Evolutionary conservation across 2,113 vertebrate species (phyloP), one percentile per base, ranked within the genome.

Genomic region (Ellobius talpinus): DNA sequence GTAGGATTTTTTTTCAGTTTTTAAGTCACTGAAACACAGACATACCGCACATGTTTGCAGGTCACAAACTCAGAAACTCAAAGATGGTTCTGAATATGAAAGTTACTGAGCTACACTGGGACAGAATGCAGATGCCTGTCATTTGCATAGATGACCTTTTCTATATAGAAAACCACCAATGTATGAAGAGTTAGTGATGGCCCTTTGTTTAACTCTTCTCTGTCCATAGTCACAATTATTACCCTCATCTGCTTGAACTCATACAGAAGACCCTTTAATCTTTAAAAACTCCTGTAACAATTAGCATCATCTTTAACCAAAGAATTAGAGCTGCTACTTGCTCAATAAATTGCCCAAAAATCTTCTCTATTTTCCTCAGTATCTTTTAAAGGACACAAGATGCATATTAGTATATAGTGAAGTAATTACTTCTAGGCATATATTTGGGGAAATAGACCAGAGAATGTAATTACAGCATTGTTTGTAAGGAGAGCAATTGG

Each of bases 51-150:
- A 96, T 31, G 26, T 50, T n/a, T 73, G 26, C 78, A 79, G 96
- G 92, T 89, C 93, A 92, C 61, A 92, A n/a, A 92, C 42, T 90
- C 72, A 92, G 93, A 96, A 95, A 96, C 81, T 95, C 92, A 96
- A 96, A 95, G 70, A 82, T 19, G 31, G 93, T 94, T 96, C 50
- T 93, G 93, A 93, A 96, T 89, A 92, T 79, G 63, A 90, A 97
- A 96, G 23, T 78, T 70, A 82, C 17, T 93, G 66, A 61, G 79
- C 33, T 47, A 87, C 65, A 47, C 3, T 11, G 39, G 84, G 29
- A 85, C 14, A 86, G 77, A 97, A 92, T 96, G 23, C 47, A 93
- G 63, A 93, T 91, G 42, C 29, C 82, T 79, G 66, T 97, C 42
- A 26, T 92, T 96, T 91, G 26, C 52, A 77, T 86, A 29, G 36